Conservation (phyloP, 2,113 vertebrate species). For the Cathartes aura region DNA sequence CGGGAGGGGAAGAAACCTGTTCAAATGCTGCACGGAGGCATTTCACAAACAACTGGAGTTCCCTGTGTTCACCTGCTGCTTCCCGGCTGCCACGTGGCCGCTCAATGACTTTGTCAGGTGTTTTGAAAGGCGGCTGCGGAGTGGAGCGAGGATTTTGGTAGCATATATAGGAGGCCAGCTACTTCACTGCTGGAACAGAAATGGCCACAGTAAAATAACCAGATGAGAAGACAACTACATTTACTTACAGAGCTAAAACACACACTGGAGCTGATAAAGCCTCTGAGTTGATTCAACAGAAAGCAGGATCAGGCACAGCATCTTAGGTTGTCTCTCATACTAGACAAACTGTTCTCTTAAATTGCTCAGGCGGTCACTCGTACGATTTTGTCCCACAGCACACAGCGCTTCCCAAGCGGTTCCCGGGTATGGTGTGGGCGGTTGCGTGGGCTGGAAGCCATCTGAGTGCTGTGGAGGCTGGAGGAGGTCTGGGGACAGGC, state of each 20-base stretch:
- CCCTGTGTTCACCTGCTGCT: constrained; percentile 16
- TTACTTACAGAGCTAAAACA: not conserved
- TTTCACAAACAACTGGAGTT: not conserved
- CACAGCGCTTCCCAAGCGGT: not conserved
- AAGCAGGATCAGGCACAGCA: not conserved
- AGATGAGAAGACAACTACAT: not conserved
- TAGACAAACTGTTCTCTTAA: not conserved
- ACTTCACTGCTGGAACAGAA: not conserved
- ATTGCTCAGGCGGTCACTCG: accelerated
- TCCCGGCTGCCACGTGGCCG: not conserved
- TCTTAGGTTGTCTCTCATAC: not conserved
- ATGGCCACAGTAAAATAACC: not conserved
- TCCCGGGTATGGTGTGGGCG: not conserved
- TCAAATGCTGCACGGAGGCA: not conserved
- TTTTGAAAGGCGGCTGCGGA: not conserved
- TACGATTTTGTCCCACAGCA: not conserved
- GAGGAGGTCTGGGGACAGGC: not conserved
- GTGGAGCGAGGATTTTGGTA: not conserved
- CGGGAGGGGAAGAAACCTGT: not conserved
- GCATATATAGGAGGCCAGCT: not conserved
- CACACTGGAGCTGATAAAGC: not conserved
- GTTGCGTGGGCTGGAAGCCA: accelerated
- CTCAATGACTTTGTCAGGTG: not conserved
- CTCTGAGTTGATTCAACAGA: not conserved
- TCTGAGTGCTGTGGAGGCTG: not conserved